Evolutionary conservation across 2,888 invertebrate species (phyloP).

Genomic region (Maniola hyperantus): DNA sequence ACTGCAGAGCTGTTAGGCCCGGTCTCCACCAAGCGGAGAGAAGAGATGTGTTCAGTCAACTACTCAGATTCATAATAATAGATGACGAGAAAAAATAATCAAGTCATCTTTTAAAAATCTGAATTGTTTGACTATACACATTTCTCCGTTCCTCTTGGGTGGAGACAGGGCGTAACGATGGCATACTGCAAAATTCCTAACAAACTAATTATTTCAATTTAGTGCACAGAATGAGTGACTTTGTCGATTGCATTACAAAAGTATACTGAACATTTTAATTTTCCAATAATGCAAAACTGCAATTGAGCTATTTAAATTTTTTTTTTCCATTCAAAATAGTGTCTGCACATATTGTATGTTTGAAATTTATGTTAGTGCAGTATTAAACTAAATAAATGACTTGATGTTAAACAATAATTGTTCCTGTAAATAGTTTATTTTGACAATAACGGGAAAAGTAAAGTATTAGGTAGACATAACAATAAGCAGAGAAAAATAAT

Average conservation of each 20-base stretch:
- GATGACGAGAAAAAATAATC: too few relatives aligned
- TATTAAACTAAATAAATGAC: slow-evolving; percentile 31
- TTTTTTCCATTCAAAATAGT: slow-evolving; percentile 27
- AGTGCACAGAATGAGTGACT: slow-evolving; percentile 27
- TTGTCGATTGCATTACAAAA: slow-evolving; percentile 37
- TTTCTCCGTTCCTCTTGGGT: too few relatives aligned
- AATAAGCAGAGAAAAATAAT: slow-evolving; percentile 45
- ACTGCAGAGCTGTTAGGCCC: slow-evolving; percentile 4
- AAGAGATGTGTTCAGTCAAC: too few relatives aligned
- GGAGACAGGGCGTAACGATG: too few relatives aligned
- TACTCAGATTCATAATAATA: too few relatives aligned
- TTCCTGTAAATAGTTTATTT: slow-evolving; percentile 55
- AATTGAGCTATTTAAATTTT: slow-evolving; percentile 34
- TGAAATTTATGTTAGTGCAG: slow-evolving; percentile 34
- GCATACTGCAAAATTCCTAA: slow-evolving; percentile 8
- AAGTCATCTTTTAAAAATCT: too few relatives aligned
- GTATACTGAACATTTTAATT: slow-evolving; percentile 36
- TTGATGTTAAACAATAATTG: slow-evolving; percentile 39
- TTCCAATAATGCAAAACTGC: slow-evolving; percentile 33
- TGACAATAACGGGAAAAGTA: slow-evolving; percentile 49
- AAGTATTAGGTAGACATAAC: slow-evolving; percentile 51
- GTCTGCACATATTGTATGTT: slow-evolving; percentile 27
- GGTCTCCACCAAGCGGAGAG: too few relatives aligned
- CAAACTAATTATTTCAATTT: slow-evolving; percentile 19
- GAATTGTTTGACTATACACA: too few relatives aligned